These are phyloP conservation scores for Dendrolimus houi DNA, from an alignment of 2,888 invertebrate genomes.

Conservation along the genomic window DNA sequence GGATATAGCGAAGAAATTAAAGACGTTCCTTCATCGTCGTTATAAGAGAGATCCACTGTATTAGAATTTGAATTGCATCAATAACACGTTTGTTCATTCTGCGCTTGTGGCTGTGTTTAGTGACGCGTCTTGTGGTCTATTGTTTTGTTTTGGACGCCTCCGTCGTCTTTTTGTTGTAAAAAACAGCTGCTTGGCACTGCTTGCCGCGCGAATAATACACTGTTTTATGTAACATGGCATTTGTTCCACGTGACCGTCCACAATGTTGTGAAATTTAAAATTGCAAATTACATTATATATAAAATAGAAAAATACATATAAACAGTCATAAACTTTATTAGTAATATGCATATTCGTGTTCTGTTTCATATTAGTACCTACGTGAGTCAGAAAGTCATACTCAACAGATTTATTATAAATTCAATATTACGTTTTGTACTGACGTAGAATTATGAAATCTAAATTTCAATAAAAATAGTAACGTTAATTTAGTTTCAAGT, in stretches of 20 bases:
- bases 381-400: no score
- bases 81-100: background rate
- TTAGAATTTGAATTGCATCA: background rate
- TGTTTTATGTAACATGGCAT: background rate
- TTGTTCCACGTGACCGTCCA: background rate
- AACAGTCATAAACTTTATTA: background rate
- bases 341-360: background rate
- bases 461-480: no score
- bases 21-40: no score
- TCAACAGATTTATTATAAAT: no score
- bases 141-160: background rate
- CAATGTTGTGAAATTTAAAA: background rate
- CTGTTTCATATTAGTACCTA: no score
- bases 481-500: no score
- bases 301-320: background rate
- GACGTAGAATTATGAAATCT: no score
- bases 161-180: background rate
- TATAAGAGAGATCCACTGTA: no score
- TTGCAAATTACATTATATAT: background rate
- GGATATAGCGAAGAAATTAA: no score
- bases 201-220: background rate
- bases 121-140: background rate
- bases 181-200: background rate
- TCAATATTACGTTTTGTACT: no score
- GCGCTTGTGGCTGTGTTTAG: background rate